Percentiles rank a stretch among this genome's conserved stretches.
These are phyloP conservation scores for Hyalella azteca DNA, from an alignment of 2,888 invertebrate genomes.

Conservation along the genomic window DNA sequence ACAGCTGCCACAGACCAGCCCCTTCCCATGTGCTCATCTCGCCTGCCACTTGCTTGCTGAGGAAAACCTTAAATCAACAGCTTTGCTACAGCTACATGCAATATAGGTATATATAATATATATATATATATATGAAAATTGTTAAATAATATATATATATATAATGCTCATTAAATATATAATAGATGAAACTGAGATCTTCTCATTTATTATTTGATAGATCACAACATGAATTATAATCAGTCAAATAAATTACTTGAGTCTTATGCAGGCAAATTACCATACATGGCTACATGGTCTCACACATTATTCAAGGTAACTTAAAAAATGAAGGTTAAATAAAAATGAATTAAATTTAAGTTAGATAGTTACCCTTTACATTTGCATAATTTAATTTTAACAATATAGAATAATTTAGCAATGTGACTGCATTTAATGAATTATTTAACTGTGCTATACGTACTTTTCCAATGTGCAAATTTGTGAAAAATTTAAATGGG, in stretches of 20 bases:
- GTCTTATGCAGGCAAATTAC: too few relatives aligned
- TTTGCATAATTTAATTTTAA: not conserved
- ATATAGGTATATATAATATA: not conserved
- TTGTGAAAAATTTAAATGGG: not conserved
- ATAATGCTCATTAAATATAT: not conserved
- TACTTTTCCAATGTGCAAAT: not conserved
- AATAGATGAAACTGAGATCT: not conserved
- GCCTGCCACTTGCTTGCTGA: conserved; percentile 53
- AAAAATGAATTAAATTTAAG: not conserved
- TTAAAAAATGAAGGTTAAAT: not conserved
- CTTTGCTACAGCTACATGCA: not conserved
- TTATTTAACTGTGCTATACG: not conserved
- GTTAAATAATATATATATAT: not conserved
- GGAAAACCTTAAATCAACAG: not conserved
- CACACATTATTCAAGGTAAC: not conserved
- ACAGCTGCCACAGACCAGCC: conserved; percentile 54
- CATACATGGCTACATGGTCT: not conserved
- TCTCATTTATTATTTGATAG: not conserved
- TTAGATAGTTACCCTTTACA: not conserved
- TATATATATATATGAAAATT: not conserved
- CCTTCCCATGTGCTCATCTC: conserved; percentile 57
- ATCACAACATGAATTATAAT: not conserved
- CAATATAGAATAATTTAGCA: not conserved
- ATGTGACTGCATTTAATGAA: not conserved
- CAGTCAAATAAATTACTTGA: not conserved